Evolutionary conservation across 2,113 vertebrate genomes (phyloP).

Genomic region (Cynopterus brachyotis): DNA sequence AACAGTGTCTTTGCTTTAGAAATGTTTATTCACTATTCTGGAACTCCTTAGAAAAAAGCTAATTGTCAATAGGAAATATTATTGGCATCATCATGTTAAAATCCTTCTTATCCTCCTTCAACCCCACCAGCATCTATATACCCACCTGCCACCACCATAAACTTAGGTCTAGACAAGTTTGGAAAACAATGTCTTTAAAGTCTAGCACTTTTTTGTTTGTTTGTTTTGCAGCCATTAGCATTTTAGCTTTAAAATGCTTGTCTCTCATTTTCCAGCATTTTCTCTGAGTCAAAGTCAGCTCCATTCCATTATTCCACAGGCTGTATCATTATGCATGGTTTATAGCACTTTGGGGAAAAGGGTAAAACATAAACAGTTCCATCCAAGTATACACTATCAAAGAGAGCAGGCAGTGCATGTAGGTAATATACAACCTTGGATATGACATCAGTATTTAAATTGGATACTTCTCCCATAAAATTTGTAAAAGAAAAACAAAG

Average conservation of each 20-base stretch:
- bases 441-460: constrained; percentile 38
- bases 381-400: constrained; percentile 41
- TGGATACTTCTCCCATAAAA: constrained; percentile 42
- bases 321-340: constrained; percentile 15
- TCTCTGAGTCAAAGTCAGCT: constrained; percentile 16
- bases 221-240: constrained; percentile 4
- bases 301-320: constrained; percentile 23
- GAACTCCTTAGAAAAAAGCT: constrained; percentile 63
- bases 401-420: neutral
- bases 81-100: constrained; percentile 66
- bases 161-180: constrained; percentile 21
- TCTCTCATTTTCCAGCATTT: constrained; percentile 53
- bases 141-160: neutral
- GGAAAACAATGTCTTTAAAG: neutral
- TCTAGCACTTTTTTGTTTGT: neutral
- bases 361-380: constrained; percentile 1
- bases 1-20: constrained; percentile 47
- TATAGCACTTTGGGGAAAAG: neutral
- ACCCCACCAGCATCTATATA: neutral
- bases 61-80: constrained; percentile 64
- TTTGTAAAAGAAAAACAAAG: neutral
- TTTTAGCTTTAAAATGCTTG: constrained; percentile 54
- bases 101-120: constrained; percentile 20
- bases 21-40: constrained; percentile 68
- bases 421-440: constrained; percentile 4